A percentile compares a stretch with the other conserved stretches of the same genome.
These are phyloP conservation scores for Phlogophora meticulosa DNA, from an alignment of 2,888 invertebrate genomes.

Conservation along the genomic window DNA sequence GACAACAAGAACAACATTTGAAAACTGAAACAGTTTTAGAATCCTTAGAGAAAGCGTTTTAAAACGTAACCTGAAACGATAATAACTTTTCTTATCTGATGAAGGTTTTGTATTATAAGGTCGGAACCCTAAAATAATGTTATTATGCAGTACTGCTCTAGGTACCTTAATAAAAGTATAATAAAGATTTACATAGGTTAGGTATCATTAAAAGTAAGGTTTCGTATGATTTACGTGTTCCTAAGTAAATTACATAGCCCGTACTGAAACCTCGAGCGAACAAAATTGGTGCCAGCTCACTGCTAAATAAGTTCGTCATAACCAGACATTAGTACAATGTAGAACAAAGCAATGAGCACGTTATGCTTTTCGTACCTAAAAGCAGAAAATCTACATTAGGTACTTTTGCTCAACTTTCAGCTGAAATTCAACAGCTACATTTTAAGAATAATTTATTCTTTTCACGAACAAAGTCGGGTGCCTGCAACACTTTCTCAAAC, in stretches of 20 bases:
- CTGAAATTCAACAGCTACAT: constrained; percentile 5
- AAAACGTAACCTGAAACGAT: no score
- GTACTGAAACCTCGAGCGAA: not conserved
- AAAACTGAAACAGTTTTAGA: no score
- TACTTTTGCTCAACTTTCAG: constrained; percentile 9
- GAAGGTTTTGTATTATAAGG: no score
- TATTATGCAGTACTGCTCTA: no score
- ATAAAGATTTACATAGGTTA: no score
- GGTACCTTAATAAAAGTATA: no score
- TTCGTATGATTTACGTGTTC: not conserved
- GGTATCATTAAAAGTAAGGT: no score
- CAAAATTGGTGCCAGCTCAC: not conserved
- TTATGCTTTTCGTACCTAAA: not conserved
- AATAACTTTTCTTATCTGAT: no score
- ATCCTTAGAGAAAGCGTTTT: no score
- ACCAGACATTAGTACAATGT: not conserved
- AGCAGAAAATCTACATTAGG: constrained; percentile 16
- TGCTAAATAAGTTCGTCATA: not conserved
- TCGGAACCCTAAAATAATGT: no score
- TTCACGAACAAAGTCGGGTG: constrained; percentile 27
- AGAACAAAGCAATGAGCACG: not conserved
- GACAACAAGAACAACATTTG: no score
- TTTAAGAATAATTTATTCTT: constrained; percentile 39
- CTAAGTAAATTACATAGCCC: not conserved
- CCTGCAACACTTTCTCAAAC: constrained; percentile 14